These are phyloP conservation scores for Eucera pruinosa DNA, from an alignment of 2,888 invertebrate genomes.

Conservation along the genomic window DNA sequence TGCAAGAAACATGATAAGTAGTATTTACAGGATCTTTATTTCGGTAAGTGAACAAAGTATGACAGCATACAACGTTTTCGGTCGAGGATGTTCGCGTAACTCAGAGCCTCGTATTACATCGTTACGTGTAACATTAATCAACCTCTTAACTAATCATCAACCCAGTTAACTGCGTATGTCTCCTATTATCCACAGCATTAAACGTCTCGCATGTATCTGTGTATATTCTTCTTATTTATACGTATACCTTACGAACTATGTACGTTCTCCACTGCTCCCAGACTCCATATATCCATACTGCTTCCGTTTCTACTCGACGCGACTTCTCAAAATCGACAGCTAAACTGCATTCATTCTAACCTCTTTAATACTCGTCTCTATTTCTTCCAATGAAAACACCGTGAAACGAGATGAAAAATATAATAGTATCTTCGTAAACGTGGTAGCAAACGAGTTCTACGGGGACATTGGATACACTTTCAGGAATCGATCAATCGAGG, in stretches of 20 bases:
- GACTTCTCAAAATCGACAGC: slow-evolving; percentile 16
- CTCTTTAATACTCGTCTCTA: slow-evolving; percentile 1
- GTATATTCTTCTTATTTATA: slow-evolving; percentile 42
- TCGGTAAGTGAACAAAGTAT: slow-evolving; percentile 66
- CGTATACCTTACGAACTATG: slow-evolving; percentile 41
- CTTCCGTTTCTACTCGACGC: neutral
- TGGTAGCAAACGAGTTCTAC: slow-evolving; percentile 35
- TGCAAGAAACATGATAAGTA: slow-evolving; percentile 3
- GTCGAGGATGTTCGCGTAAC: slow-evolving; percentile 34
- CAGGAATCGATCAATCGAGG: slow-evolving; percentile 13
- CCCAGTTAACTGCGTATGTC: slow-evolving; percentile 37
- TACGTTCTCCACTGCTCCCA: slow-evolving; percentile 2
- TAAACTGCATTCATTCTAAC: neutral
- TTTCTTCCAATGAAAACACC: slow-evolving; percentile 16
- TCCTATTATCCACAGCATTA: slow-evolving; percentile 49
- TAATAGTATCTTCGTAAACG: slow-evolving; percentile 4
- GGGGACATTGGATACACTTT: slow-evolving; percentile 15
- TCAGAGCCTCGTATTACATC: slow-evolving; percentile 48
- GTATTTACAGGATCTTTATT: slow-evolving; percentile 70
- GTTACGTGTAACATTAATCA: slow-evolving; percentile 54
- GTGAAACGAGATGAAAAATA: slow-evolving; percentile 41
- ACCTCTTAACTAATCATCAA: slow-evolving; percentile 57
- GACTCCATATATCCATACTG: slow-evolving; percentile 16
- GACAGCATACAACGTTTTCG: slow-evolving; percentile 65
- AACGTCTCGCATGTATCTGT: slow-evolving; percentile 17